phyloP scores from a whole-genome alignment of 64 coral and sea anemone genomes.

The Cladopsammia gracilis region DNA sequence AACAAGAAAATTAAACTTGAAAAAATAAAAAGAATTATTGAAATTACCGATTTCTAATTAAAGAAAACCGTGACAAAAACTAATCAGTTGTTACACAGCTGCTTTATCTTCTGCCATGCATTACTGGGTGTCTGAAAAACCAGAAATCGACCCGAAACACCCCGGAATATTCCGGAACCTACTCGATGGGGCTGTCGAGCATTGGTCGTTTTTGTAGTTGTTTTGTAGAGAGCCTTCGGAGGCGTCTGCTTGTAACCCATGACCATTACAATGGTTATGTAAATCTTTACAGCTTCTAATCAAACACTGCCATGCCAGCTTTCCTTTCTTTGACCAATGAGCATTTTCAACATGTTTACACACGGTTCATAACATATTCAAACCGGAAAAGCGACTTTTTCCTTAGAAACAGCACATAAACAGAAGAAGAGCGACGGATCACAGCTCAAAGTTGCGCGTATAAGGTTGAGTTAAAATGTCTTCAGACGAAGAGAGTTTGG shows the following conservation, averaged over 20 bases:
- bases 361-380: conserved; percentile 3
- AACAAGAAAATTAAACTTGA: no score
- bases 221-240: no score
- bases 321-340: conserved; percentile 26
- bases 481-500: conserved; percentile 61
- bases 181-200: no score
- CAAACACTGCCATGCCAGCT: conserved; percentile 7
- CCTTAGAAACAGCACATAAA: conserved; percentile 67
- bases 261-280: neutral
- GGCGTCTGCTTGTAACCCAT: neutral
- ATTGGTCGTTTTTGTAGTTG: no score
- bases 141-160: no score
- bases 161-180: no score
- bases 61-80: no score
- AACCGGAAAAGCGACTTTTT: conserved; percentile 5
- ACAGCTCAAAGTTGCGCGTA: neutral
- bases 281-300: conserved; percentile 10
- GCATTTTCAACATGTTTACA: conserved; percentile 27
- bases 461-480: conserved; percentile 26
- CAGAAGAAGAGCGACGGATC: neutral
- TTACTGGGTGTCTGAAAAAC: no score
- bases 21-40: no score
- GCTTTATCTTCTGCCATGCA: no score
- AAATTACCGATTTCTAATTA: no score
- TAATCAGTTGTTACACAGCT: no score